Evolutionary conservation across 2,888 invertebrate species (phyloP).

Genomic region (Noctua janthe): DNA sequence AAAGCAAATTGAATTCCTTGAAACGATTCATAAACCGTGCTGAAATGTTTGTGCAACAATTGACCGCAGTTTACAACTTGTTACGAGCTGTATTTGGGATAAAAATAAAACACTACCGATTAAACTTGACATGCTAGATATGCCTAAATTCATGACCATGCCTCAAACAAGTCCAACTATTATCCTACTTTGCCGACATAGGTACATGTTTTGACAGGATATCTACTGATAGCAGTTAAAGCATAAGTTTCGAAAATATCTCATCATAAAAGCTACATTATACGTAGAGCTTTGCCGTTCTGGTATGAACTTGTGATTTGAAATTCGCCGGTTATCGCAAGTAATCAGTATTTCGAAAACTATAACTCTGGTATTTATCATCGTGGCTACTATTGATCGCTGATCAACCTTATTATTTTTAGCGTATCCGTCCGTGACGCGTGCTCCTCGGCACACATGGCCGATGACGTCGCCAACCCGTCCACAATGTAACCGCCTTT

Average conservation of each 20-base stretch:
- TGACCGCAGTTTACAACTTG: too few relatives aligned
- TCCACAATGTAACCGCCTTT: conserved; percentile 56
- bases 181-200: neutral
- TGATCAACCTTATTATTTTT: conserved; percentile 75
- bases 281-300: neutral
- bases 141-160: neutral
- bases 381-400: conserved; percentile 33
- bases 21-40: conserved; percentile 24
- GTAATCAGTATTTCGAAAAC: conserved; percentile 28
- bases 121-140: too few relatives aligned
- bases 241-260: neutral
- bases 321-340: neutral
- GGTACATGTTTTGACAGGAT: neutral
- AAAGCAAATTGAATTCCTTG: conserved; percentile 36
- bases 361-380: conserved; percentile 42
- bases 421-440: conserved; percentile 72
- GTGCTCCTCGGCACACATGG: conserved; percentile 73
- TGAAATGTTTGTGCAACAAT: conserved; percentile 6
- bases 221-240: neutral
- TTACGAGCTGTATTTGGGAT: too few relatives aligned
- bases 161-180: neutral
- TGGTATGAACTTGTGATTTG: neutral
- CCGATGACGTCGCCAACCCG: conserved; percentile 72
- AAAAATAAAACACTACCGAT: too few relatives aligned
- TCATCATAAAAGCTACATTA: too few relatives aligned